A percentile compares a stretch with the other conserved stretches of the same genome.
These are phyloP conservation scores for Lepidurus arcticus DNA, from an alignment of 1,140 invertebrate genomes.

Conservation along the genomic window DNA sequence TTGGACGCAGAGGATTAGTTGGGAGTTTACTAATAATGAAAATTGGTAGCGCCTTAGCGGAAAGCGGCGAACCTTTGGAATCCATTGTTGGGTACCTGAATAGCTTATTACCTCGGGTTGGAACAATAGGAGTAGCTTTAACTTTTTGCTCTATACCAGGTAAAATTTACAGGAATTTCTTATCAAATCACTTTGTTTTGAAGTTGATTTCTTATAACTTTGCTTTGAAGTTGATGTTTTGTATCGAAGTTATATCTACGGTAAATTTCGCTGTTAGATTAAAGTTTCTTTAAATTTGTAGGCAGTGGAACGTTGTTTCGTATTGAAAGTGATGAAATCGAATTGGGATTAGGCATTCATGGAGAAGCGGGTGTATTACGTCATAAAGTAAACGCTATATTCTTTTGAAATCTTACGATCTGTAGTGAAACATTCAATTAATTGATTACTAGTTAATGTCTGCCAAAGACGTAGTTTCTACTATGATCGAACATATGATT, in stretches of 20 bases:
- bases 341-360: slow-evolving; percentile 76
- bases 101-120: slow-evolving; percentile 51
- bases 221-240: neutral
- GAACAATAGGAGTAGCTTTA: slow-evolving; percentile 67
- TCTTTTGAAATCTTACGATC: neutral
- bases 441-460: slow-evolving; percentile 43
- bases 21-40: slow-evolving; percentile 68
- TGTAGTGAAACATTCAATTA: neutral
- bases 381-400: slow-evolving; percentile 51
- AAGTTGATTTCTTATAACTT: neutral
- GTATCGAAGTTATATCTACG: neutral
- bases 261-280: too few species aligned
- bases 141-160: slow-evolving; percentile 66
- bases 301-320: slow-evolving; percentile 58
- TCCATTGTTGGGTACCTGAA: slow-evolving; percentile 47
- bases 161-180: slow-evolving; percentile 36
- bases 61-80: slow-evolving; percentile 53
- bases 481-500: slow-evolving; percentile 50
- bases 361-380: slow-evolving; percentile 76
- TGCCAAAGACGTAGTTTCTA: slow-evolving; percentile 45
- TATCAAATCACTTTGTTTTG: neutral
- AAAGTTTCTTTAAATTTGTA: slow-evolving; percentile 10
- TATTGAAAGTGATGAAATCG: slow-evolving; percentile 61
- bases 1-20: slow-evolving; percentile 66
- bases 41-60: slow-evolving; percentile 67